Conservation (phyloP, 2,113 vertebrate genomes). For the Casuarius casuarius region DNA sequence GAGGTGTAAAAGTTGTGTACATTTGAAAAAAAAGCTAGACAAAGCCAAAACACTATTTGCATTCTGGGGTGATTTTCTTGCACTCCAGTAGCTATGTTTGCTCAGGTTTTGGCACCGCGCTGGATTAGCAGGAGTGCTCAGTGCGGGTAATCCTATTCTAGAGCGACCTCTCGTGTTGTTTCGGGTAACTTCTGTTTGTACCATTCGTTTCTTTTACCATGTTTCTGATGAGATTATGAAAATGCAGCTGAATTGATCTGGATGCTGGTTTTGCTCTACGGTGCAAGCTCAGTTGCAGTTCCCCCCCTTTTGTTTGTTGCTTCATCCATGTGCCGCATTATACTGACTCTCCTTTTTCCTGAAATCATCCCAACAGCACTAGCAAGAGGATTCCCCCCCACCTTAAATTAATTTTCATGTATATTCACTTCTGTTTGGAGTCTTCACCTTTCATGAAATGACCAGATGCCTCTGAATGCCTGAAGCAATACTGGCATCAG, state of each 20-base stretch:
- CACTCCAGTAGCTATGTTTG: no score
- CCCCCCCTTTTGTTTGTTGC: not conserved
- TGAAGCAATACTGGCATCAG: conserved; percentile 50
- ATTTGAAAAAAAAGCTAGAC: not conserved
- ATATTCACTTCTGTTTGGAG: conserved; percentile 28
- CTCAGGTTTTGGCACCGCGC: rapidly evolving
- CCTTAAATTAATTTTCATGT: conserved; percentile 65
- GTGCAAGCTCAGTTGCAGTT: not conserved
- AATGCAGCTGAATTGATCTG: not conserved
- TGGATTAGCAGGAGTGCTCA: rapidly evolving
- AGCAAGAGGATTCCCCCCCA: not conserved
- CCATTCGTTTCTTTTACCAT: not conserved
- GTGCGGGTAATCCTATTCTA: not conserved
- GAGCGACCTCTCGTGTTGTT: conserved; percentile 28
- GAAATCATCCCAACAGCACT: not conserved
- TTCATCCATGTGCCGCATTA: not conserved
- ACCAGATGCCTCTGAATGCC: conserved; percentile 71
- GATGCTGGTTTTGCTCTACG: not conserved
- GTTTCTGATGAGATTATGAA: not conserved
- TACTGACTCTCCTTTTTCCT: not conserved
- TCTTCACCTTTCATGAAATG: conserved; percentile 58
- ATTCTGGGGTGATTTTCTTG: not conserved
- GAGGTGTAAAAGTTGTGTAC: not conserved
- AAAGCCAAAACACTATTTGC: not conserved
- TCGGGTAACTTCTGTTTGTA: not conserved